Conservation (phyloP, 2,888 invertebrate species). For the Argyresthia albistria region DNA sequence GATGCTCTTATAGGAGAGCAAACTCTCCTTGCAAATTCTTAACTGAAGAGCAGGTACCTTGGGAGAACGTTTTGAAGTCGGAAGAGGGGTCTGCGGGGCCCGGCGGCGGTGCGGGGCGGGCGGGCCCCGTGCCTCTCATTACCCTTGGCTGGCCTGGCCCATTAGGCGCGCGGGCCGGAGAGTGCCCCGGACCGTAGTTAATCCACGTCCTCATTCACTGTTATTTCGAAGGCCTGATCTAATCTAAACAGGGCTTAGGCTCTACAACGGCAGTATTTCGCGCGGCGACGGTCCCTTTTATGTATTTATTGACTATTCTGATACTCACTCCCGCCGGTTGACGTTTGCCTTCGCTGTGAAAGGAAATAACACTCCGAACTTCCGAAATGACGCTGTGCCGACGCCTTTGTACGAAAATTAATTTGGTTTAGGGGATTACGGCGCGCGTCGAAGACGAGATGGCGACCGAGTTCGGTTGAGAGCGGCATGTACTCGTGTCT, state of each 20-base stretch:
- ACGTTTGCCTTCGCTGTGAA: slow-evolving; percentile 57
- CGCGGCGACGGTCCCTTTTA: slow-evolving; percentile 64
- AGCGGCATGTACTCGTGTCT: slow-evolving; percentile 14
- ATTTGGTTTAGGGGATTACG: slow-evolving; percentile 27
- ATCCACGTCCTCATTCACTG: slow-evolving; percentile 73
- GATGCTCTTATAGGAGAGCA: neutral
- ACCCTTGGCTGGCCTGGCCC: slow-evolving; percentile 63
- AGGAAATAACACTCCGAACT: slow-evolving; percentile 62
- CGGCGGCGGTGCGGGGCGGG: slow-evolving; percentile 21
- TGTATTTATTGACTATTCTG: slow-evolving; percentile 56
- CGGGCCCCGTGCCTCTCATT: slow-evolving; percentile 57
- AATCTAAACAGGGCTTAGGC: slow-evolving; percentile 72
- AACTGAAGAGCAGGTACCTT: slow-evolving; percentile 29
- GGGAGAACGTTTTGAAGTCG: slow-evolving; percentile 25
- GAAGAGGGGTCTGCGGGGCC: slow-evolving; percentile 24
- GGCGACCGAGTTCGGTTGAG: slow-evolving; percentile 1
- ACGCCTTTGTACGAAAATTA: slow-evolving; percentile 45
- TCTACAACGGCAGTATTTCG: slow-evolving; percentile 67
- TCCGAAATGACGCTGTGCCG: slow-evolving; percentile 46
- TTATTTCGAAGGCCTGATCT: slow-evolving; percentile 73
- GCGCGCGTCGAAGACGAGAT: slow-evolving; percentile 13
- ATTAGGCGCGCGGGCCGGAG: slow-evolving; percentile 64
- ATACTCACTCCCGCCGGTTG: slow-evolving; percentile 44
- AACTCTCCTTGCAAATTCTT: slow-evolving; percentile 12
- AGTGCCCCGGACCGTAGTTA: slow-evolving; percentile 71